Percentiles rank a stretch among this genome's conserved stretches.
These are phyloP conservation scores for Mus caroli DNA, from an alignment of 2,797 vertebrate genomes.

Conservation along the genomic window DNA sequence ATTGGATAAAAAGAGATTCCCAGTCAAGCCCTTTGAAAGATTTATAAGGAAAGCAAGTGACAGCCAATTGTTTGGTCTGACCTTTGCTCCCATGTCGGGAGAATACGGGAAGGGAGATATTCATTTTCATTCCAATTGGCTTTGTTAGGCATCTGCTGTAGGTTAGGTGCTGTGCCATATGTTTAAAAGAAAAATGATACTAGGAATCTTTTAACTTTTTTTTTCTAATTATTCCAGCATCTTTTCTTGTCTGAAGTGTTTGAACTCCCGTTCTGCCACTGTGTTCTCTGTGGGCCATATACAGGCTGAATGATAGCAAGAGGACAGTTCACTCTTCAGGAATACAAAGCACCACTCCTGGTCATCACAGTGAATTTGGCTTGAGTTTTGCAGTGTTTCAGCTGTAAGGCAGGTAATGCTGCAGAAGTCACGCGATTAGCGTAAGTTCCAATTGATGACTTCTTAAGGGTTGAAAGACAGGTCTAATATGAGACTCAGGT, in stretches of 20 bases:
- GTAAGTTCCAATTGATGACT: slow-evolving; percentile 54
- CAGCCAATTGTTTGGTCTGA: neutral
- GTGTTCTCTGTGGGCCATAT: neutral
- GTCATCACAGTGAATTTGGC: neutral
- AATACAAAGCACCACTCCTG: neutral
- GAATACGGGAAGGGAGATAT: neutral
- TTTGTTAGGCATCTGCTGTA: slow-evolving; percentile 24
- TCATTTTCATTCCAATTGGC: neutral
- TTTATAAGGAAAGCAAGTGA: neutral
- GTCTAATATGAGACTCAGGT: neutral
- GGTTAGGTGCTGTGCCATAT: neutral
- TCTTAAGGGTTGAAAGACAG: slow-evolving; percentile 46
- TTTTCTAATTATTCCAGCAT: neutral
- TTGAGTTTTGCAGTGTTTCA: slow-evolving; percentile 43
- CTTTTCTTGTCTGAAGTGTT: slow-evolving; percentile 13
- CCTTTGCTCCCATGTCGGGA: neutral
- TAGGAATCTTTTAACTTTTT: neutral
- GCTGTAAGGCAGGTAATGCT: slow-evolving; percentile 48
- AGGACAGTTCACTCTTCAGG: neutral
- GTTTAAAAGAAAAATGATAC: slow-evolving; percentile 31
- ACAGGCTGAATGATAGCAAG: neutral
- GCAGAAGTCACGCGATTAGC: slow-evolving; percentile 53
- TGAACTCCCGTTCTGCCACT: neutral
- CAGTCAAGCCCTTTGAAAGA: neutral
- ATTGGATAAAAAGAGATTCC: neutral